Evolutionary conservation across 2,113 vertebrate genomes (phyloP).

Genomic region (Thomomys bottae): DNA sequence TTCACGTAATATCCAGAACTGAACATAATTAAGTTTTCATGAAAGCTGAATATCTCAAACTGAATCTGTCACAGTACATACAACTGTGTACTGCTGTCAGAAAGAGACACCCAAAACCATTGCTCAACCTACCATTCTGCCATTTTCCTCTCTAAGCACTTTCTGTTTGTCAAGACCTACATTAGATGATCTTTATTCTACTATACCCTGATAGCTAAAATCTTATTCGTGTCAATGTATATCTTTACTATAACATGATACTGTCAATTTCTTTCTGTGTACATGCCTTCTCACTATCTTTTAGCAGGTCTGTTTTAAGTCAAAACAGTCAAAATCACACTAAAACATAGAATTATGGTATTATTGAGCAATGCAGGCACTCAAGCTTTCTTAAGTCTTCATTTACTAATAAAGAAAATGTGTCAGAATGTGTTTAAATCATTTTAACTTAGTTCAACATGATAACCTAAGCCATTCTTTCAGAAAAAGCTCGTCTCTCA

Average conservation of each 20-base stretch:
- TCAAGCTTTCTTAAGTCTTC: not conserved
- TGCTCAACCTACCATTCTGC: rapidly evolving
- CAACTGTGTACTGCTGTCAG: not conserved
- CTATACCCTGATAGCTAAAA: not conserved
- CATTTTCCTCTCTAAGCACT: not conserved
- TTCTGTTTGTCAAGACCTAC: not conserved
- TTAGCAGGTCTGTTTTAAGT: not conserved
- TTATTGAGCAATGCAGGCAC: not conserved
- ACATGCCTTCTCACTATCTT: not conserved
- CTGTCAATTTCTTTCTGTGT: not conserved
- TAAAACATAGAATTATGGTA: not conserved
- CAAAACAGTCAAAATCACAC: not conserved
- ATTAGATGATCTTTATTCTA: not conserved
- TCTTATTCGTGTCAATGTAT: not conserved
- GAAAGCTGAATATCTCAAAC: not conserved
- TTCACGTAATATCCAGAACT: not conserved
- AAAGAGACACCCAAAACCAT: not conserved
- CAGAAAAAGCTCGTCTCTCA: not conserved
- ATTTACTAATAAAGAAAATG: not conserved
- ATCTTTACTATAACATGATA: not conserved
- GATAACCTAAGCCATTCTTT: not conserved
- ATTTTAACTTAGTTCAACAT: constrained; percentile 6
- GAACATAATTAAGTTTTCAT: not conserved
- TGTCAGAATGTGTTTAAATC: not conserved
- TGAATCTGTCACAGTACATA: not conserved